Conservation (phyloP, 2,888 invertebrate species). For the Diabrotica balteata region DNA sequence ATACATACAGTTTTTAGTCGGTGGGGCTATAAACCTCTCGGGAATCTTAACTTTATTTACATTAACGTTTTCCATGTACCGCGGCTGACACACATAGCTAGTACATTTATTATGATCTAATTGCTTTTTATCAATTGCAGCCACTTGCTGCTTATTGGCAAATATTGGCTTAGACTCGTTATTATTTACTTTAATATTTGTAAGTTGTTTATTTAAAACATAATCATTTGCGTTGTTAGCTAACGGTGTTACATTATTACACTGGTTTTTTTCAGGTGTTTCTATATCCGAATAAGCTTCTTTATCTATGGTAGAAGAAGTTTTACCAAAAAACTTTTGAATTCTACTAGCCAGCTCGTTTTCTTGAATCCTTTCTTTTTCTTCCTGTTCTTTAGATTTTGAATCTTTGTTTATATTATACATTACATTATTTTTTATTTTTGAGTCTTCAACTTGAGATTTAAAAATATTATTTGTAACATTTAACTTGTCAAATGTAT, state of each 20-base stretch:
- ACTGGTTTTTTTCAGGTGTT: too few species aligned
- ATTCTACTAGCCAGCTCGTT: too few species aligned
- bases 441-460: too few species aligned
- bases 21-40: constrained; percentile 54
- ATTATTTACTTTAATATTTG: constrained; percentile 26
- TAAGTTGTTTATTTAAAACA: constrained; percentile 15
- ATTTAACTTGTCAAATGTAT: too few species aligned
- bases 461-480: too few species aligned
- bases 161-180: constrained; percentile 45
- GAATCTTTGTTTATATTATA: too few species aligned
- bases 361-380: too few species aligned
- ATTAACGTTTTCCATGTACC: constrained; percentile 20
- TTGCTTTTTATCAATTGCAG: constrained; percentile 57
- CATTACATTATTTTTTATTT: too few species aligned
- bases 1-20: constrained; percentile 5
- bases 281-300: too few species aligned
- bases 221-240: constrained; percentile 8
- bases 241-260: background rate
- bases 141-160: constrained; percentile 57
- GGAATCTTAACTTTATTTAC: constrained; percentile 61
- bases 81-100: constrained; percentile 12
- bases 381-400: too few species aligned
- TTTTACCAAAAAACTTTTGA: too few species aligned
- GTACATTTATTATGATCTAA: constrained; percentile 26
- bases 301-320: too few species aligned